Conservation (phyloP, 2,113 vertebrate species). For the Lontra canadensis region DNA sequence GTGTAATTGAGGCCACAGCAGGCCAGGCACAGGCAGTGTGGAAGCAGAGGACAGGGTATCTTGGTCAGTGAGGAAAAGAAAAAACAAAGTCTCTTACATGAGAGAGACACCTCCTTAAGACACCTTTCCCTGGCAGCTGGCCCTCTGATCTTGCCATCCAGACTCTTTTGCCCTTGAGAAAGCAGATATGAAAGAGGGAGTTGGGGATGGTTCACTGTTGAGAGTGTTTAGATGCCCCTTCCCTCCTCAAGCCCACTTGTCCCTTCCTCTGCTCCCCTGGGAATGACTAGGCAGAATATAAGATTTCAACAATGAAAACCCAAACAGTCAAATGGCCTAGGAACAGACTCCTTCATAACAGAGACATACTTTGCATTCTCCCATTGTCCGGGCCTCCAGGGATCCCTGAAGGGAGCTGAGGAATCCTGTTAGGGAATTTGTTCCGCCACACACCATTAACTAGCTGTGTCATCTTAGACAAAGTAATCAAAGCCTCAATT, state of each 20-base stretch:
- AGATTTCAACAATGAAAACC: neutral
- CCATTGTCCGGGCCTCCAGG: neutral
- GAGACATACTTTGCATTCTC: neutral
- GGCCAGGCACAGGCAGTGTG: neutral
- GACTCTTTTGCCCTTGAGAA: slow-evolving; percentile 67
- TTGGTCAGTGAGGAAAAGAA: neutral
- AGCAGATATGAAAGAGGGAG: slow-evolving; percentile 53
- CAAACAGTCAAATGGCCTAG: neutral
- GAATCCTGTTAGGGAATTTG: neutral
- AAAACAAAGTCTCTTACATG: slow-evolving; percentile 64
- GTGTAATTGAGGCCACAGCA: neutral
- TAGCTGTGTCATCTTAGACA: neutral
- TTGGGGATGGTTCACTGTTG: neutral
- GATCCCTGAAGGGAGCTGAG: neutral
- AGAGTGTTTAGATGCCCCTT: neutral
- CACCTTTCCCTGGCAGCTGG: slow-evolving; percentile 32
- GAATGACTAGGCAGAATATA: neutral
- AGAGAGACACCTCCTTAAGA: slow-evolving; percentile 61
- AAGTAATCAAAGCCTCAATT: neutral
- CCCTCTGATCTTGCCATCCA: slow-evolving; percentile 49
- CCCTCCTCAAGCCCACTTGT: neutral
- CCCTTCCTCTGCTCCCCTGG: neutral
- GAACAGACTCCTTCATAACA: neutral
- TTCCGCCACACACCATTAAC: neutral
- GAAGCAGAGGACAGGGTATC: neutral